A percentile compares a stretch with the other conserved stretches of the same genome.
phyloP scores from a whole-genome alignment of 1,140 invertebrate genomes.

The Trachymyrmex cornetzi region DNA sequence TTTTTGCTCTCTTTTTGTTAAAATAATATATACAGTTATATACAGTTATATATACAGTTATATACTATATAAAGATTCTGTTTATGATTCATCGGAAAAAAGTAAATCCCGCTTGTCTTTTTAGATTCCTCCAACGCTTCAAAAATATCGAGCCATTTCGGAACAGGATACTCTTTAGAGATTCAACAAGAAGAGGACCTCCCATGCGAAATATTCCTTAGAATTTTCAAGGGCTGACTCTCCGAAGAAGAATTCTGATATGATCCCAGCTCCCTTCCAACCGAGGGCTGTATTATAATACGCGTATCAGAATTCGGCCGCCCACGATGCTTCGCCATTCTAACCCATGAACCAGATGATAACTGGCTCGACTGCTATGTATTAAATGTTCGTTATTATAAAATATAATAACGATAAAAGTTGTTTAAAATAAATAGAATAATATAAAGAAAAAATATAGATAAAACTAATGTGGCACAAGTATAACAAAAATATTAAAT shows the following conservation, averaged over 20 bases:
- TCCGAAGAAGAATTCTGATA: constrained; percentile 60
- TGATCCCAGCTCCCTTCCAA: constrained; percentile 51
- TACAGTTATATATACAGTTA: not conserved
- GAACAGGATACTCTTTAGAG: constrained; percentile 27
- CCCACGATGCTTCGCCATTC: constrained; percentile 65
- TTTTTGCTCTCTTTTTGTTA: not conserved
- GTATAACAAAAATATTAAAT: not conserved
- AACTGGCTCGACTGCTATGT: constrained; percentile 6
- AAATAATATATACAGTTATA: constrained; percentile 2
- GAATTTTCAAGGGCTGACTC: constrained; percentile 63
- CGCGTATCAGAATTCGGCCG: constrained; percentile 65
- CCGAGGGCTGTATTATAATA: constrained; percentile 54
- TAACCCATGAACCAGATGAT: constrained; percentile 23
- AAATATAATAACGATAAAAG: not conserved
- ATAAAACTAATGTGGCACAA: not conserved
- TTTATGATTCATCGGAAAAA: not conserved
- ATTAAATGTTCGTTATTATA: constrained; percentile 1
- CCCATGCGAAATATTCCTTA: constrained; percentile 53
- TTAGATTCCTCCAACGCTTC: constrained; percentile 3
- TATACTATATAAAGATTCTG: not conserved
- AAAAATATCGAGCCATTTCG: constrained; percentile 15
- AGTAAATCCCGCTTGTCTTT: constrained; percentile 11
- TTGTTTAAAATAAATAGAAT: not conserved
- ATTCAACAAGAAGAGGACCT: constrained; percentile 29
- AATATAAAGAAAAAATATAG: not conserved